Conservation (phyloP, 2,888 invertebrate genomes). For the Drosophila demipolita region DNA sequence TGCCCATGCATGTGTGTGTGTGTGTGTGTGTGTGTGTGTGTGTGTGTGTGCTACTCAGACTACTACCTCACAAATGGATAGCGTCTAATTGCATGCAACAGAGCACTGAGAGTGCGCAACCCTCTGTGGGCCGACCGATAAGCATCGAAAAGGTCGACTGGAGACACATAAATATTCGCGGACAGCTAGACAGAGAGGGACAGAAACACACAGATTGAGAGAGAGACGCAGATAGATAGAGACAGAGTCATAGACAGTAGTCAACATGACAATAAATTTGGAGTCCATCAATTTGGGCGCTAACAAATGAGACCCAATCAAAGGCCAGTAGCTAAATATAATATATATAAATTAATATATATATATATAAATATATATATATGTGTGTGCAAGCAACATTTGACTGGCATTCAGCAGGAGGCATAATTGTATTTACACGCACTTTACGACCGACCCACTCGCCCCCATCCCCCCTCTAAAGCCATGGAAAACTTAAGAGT, state of each 20-base stretch:
- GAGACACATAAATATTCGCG: constrained; percentile 49
- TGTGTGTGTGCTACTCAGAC: constrained; percentile 36
- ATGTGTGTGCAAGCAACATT: background rate
- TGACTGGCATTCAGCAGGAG: constrained; percentile 6
- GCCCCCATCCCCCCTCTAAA: background rate
- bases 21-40: constrained; percentile 12
- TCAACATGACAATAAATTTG: constrained; percentile 53
- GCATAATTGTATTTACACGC: constrained; percentile 34
- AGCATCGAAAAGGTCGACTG: constrained; percentile 64
- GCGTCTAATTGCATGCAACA: constrained; percentile 60
- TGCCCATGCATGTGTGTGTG: background rate
- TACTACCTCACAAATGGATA: constrained; percentile 43
- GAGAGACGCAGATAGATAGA: background rate
- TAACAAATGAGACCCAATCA: constrained; percentile 19
- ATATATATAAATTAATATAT: background rate
- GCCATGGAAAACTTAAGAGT: constrained; percentile 7
- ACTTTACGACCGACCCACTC: constrained; percentile 34
- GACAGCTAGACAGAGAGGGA: background rate
- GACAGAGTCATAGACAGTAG: background rate
- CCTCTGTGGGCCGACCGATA: constrained; percentile 50
- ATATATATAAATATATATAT: background rate
- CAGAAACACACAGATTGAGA: background rate
- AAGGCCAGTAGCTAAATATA: constrained; percentile 22
- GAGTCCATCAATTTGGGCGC: constrained; percentile 36
- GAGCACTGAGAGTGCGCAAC: constrained; percentile 32